Conservation (phyloP, 2,113 vertebrate genomes). For the Nycticorax nycticorax region DNA sequence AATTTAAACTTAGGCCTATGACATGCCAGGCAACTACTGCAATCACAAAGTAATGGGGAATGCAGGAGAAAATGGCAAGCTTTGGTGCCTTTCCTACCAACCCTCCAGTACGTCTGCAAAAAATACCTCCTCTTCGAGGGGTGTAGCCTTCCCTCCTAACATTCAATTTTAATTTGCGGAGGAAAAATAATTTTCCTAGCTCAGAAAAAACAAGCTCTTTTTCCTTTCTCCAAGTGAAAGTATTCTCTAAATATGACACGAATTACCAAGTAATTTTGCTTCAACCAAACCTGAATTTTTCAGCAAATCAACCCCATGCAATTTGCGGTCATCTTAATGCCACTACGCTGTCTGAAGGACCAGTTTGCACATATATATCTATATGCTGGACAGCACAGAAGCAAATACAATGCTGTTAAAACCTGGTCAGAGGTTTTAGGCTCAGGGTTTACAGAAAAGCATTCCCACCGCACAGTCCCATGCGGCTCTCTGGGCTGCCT, state of each 20-base stretch:
- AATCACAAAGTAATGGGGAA: neutral
- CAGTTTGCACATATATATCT: rapidly evolving
- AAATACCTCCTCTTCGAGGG: neutral
- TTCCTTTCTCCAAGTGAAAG: neutral
- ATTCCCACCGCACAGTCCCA: neutral
- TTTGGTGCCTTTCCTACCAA: neutral
- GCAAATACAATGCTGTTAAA: neutral
- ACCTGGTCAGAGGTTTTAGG: neutral
- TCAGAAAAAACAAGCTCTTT: neutral
- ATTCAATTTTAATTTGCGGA: neutral
- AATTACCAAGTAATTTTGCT: neutral
- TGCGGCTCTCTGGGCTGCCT: neutral
- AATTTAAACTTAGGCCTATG: neutral
- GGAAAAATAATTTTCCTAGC: neutral
- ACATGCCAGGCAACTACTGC: slow-evolving; percentile 3
- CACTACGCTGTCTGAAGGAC: neutral
- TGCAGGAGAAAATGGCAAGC: neutral
- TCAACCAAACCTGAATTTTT: neutral
- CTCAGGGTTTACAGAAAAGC: neutral
- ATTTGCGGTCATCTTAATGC: neutral
- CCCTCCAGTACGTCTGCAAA: neutral
- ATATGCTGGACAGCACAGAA: neutral
- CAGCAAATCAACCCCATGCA: neutral
- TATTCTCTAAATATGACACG: neutral
- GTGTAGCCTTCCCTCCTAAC: neutral